phyloP scores from a whole-genome alignment of 2,797 vertebrate genomes.

The Novumbra hubbsi region DNA sequence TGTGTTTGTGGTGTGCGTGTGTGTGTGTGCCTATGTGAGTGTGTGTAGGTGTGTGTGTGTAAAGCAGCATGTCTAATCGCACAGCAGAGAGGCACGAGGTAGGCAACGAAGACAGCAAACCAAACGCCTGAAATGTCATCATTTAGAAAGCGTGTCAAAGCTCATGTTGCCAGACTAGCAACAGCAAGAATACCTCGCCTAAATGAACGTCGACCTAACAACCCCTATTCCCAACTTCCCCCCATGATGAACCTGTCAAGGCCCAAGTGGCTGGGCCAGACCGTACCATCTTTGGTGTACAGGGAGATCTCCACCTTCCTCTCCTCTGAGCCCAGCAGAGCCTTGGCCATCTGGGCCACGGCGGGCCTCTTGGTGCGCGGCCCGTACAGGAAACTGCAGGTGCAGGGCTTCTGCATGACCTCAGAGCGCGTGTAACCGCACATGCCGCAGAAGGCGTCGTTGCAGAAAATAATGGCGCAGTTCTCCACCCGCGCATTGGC shows the following conservation, averaged over 20 bases:
- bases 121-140: no score
- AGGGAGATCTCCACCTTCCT: slow-evolving; percentile 88
- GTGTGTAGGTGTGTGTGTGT: no score
- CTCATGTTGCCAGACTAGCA: neutral
- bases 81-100: no score
- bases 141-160: no score
- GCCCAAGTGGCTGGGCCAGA: neutral
- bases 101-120: no score
- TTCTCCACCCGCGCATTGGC: slow-evolving; percentile 88
- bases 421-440: slow-evolving; percentile 87
- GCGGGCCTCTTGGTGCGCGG: slow-evolving; percentile 82
- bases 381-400: slow-evolving; percentile 89
- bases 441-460: slow-evolving; percentile 87
- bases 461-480: slow-evolving; percentile 93
- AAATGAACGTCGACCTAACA: neutral
- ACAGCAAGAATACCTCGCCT: neutral
- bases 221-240: neutral
- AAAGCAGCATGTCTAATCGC: no score
- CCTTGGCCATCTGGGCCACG: slow-evolving; percentile 84
- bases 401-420: slow-evolving; percentile 90
- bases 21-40: no score
- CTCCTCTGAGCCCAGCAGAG: slow-evolving; percentile 85
- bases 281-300: slow-evolving; percentile 87
- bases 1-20: no score
- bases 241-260: neutral